These are phyloP conservation scores for Grallaria varia DNA, from an alignment of 2,113 vertebrate genomes.

Conservation along the genomic window DNA sequence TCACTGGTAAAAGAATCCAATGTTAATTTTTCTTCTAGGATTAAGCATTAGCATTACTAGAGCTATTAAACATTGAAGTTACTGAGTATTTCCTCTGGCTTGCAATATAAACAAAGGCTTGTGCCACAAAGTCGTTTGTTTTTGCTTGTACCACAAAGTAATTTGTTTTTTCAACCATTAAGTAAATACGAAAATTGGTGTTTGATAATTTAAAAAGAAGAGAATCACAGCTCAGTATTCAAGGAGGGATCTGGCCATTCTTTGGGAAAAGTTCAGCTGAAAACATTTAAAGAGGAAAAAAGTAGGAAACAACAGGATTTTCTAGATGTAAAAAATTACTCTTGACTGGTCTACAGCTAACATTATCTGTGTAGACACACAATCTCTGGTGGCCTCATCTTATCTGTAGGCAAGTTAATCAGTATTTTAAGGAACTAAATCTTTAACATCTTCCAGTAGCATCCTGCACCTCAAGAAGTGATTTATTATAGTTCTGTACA, in stretches of 20 bases:
- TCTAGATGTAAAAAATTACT: neutral
- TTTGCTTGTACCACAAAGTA: too few relatives aligned
- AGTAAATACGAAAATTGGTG: neutral
- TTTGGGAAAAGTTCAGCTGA: neutral
- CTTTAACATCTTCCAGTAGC: neutral
- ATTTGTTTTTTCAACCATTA: neutral
- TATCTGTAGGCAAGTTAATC: neutral
- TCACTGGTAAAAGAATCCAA: neutral
- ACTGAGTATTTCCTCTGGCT: neutral
- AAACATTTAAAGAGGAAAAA: neutral
- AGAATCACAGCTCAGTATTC: neutral
- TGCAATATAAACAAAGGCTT: neutral
- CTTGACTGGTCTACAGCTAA: neutral
- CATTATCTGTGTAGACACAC: neutral
- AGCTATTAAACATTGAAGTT: neutral
- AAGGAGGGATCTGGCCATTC: neutral
- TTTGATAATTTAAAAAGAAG: neutral
- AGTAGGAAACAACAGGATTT: neutral
- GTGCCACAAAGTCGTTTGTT: neutral
- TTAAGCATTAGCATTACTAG: too few relatives aligned
- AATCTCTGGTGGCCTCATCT: neutral
- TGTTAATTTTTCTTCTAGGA: neutral
- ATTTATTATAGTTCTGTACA: neutral
- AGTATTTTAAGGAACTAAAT: neutral
- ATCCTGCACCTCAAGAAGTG: neutral